A percentile compares a stretch with the other conserved stretches of the same genome.
These are phyloP conservation scores for Colius striatus DNA, from an alignment of 2,113 vertebrate species.

Conservation along the genomic window DNA sequence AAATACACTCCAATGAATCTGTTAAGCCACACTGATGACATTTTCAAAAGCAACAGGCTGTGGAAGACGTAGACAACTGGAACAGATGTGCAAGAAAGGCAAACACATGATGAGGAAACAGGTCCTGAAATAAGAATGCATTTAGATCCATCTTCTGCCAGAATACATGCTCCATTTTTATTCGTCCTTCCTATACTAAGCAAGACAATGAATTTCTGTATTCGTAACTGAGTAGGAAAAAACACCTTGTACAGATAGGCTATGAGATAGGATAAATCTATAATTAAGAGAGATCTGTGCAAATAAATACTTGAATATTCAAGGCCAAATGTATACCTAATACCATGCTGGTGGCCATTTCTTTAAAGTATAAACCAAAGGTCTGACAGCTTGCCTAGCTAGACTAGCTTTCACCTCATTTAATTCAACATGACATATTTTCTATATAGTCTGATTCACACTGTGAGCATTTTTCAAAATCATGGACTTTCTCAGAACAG, in stretches of 20 bases:
- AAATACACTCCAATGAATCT: neutral
- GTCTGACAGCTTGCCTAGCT: neutral
- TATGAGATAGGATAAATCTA: neutral
- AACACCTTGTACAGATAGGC: fast-evolving
- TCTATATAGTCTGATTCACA: neutral
- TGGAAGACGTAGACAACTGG: neutral
- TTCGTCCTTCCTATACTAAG: neutral
- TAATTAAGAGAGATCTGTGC: neutral
- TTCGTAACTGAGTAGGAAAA: neutral
- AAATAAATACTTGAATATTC: neutral
- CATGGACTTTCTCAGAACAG: neutral
- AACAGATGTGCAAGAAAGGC: neutral
- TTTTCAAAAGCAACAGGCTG: neutral
- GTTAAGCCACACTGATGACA: neutral
- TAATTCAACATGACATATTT: neutral
- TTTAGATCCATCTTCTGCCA: neutral
- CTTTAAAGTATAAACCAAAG: neutral
- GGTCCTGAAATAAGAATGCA: neutral
- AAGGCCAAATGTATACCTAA: neutral
- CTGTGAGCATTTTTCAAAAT: neutral
- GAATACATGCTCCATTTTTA: neutral
- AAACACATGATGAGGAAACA: neutral
- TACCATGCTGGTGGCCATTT: neutral
- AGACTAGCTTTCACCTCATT: neutral
- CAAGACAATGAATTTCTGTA: neutral